Evolutionary conservation across 2,888 invertebrate species (phyloP).

Genomic region (Subacronicta megacephala): DNA sequence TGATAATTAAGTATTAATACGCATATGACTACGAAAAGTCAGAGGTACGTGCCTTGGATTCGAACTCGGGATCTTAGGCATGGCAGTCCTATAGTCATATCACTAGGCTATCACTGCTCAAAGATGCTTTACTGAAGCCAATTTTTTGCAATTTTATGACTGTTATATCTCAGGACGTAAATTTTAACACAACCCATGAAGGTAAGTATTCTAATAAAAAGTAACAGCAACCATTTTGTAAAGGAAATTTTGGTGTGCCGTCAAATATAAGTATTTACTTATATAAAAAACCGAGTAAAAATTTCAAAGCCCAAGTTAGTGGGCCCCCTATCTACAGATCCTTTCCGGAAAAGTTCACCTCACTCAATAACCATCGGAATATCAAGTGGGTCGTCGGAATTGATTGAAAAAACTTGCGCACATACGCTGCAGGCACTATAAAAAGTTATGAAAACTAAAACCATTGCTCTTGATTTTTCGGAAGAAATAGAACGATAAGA

Average conservation of each 20-base stretch:
- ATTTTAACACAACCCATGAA: slow-evolving; percentile 52
- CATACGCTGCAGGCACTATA: slow-evolving; percentile 39
- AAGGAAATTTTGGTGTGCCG: slow-evolving; percentile 25
- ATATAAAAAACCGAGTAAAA: slow-evolving; percentile 39
- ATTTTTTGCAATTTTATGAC: slow-evolving; percentile 34
- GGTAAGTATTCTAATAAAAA: slow-evolving; percentile 59
- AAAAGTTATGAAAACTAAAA: slow-evolving; percentile 44
- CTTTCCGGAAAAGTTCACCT: slow-evolving; percentile 66
- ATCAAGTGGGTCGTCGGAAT: slow-evolving; percentile 76
- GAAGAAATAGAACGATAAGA: slow-evolving; percentile 2
- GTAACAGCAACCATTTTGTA: slow-evolving; percentile 40
- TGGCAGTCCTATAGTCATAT: too few species aligned
- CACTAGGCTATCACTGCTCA: too few species aligned
- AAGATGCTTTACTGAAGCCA: slow-evolving; percentile 8
- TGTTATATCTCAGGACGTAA: slow-evolving; percentile 50
- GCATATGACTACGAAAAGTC: too few species aligned
- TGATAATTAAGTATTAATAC: too few species aligned
- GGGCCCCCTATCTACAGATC: slow-evolving; percentile 59
- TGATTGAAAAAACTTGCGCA: slow-evolving; percentile 76
- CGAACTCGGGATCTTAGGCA: too few species aligned
- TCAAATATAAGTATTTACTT: slow-evolving; percentile 32
- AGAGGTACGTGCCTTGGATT: too few species aligned
- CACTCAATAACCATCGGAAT: slow-evolving; percentile 79
- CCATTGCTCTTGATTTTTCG: slow-evolving; percentile 23
- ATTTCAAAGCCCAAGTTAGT: slow-evolving; percentile 52